phyloP scores from a whole-genome alignment of 2,113 vertebrate species.

The Ahaetulla prasina region DNA sequence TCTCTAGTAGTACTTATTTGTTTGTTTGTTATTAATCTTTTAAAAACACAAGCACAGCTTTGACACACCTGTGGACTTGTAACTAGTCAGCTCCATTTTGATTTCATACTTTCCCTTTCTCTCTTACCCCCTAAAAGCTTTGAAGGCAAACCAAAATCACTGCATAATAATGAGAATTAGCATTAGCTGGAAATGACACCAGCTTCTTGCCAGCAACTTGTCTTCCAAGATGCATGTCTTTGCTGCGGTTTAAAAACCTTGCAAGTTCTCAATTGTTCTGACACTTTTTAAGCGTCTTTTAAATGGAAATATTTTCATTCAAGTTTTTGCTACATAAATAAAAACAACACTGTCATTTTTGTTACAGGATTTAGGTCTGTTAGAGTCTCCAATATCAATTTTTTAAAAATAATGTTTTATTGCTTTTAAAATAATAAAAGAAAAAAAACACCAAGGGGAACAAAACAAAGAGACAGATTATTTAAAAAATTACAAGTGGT shows the following conservation, averaged over 20 bases:
- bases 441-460: background rate
- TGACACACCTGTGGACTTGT: constrained; percentile 52
- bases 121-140: constrained; percentile 46
- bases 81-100: constrained; percentile 55
- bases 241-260: constrained; percentile 42
- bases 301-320: constrained; percentile 30
- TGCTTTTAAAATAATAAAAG: background rate
- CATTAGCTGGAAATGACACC: constrained; percentile 60
- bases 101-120: constrained; percentile 58
- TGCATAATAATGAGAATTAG: constrained; percentile 59
- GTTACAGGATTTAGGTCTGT: constrained; percentile 37
- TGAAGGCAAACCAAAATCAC: constrained; percentile 61
- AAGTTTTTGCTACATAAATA: constrained; percentile 42
- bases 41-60: constrained; percentile 36
- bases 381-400: background rate
- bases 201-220: constrained; percentile 52
- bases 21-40: background rate
- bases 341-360: constrained; percentile 50
- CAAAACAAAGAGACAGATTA: background rate
- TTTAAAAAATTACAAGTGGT: background rate
- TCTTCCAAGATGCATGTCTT: constrained; percentile 34
- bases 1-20: background rate
- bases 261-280: constrained; percentile 37
- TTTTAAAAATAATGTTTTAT: background rate
- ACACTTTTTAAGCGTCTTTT: constrained; percentile 1